phyloP scores from a whole-genome alignment of 2,797 vertebrate genomes.

The Amblyraja radiata region DNA sequence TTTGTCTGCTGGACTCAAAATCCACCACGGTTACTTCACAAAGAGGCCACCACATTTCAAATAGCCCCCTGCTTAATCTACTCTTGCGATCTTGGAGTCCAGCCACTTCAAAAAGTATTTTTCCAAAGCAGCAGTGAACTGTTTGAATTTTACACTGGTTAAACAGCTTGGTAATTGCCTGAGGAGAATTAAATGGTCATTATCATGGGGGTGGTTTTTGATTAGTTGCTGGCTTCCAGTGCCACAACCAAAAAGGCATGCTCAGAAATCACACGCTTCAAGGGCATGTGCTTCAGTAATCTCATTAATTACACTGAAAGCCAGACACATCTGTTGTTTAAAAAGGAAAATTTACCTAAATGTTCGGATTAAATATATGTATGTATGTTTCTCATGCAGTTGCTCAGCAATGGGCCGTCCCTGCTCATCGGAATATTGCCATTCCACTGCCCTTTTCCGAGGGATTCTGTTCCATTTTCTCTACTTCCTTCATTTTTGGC shows the following conservation, averaged over 20 bases:
- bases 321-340: background rate
- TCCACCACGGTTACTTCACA: background rate
- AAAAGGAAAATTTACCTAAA: background rate
- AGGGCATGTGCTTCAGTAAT: background rate
- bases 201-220: background rate
- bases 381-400: background rate
- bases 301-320: background rate
- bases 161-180: background rate
- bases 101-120: background rate
- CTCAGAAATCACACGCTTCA: background rate
- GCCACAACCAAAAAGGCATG: background rate
- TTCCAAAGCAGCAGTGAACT: background rate
- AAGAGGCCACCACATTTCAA: background rate
- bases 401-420: background rate
- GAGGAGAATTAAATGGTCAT: background rate
- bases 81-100: background rate
- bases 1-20: background rate
- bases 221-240: background rate
- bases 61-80: background rate
- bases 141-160: background rate
- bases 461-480: background rate
- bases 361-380: conserved; percentile 1
- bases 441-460: background rate
- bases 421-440: too few species aligned
- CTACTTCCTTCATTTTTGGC: background rate